phyloP scores from a whole-genome alignment of 2,113 vertebrate genomes.

The Cromileptes altivelis region DNA sequence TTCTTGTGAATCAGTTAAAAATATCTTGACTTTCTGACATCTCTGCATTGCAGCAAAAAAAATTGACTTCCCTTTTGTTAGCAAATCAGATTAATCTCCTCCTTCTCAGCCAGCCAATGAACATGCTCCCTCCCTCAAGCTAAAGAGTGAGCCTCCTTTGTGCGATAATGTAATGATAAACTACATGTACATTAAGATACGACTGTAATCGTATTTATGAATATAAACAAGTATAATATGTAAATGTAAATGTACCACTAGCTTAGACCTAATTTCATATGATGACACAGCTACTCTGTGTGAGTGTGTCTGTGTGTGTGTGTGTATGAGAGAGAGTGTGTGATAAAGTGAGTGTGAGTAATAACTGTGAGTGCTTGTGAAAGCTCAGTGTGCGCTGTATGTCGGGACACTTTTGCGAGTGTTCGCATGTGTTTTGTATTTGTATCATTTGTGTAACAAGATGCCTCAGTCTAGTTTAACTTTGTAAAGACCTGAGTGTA shows the following conservation, averaged over 20 bases:
- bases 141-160: slow-evolving; percentile 32
- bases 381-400: slow-evolving; percentile 44
- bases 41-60: background rate
- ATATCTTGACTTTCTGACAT: background rate
- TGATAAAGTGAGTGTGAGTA: slow-evolving; percentile 9
- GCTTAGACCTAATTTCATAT: slow-evolving; percentile 77
- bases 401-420: slow-evolving; percentile 46
- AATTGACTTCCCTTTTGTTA: slow-evolving; percentile 24
- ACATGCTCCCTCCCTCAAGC: slow-evolving; percentile 38
- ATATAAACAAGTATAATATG: slow-evolving; percentile 77
- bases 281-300: slow-evolving; percentile 66
- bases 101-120: slow-evolving; percentile 23
- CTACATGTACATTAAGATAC: slow-evolving; percentile 75
- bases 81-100: slow-evolving; percentile 28
- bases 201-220: slow-evolving; percentile 77
- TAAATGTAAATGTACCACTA: slow-evolving; percentile 83
- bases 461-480: slow-evolving; percentile 70
- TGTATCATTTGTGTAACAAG: slow-evolving; percentile 78
- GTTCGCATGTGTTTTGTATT: slow-evolving; percentile 72
- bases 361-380: slow-evolving; percentile 38
- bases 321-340: background rate
- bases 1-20: too few species aligned
- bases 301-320: slow-evolving; percentile 30
- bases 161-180: slow-evolving; percentile 67
- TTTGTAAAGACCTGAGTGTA: slow-evolving; percentile 62